Evolutionary conservation across 2,113 vertebrate genomes (phyloP).

Genomic region (Salvelinus sp.): DNA sequence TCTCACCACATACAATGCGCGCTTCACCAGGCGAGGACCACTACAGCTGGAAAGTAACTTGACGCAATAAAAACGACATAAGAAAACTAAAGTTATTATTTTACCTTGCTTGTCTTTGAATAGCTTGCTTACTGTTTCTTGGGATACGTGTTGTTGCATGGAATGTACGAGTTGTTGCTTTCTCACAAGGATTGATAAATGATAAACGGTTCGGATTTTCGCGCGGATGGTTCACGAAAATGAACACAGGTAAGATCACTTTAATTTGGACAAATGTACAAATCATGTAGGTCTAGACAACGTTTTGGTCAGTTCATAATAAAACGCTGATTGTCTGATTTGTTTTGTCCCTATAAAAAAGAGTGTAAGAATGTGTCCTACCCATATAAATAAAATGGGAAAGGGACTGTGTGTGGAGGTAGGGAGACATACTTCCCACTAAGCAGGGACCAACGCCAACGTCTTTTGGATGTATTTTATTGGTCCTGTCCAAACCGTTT

Average conservation of each 20-base stretch:
- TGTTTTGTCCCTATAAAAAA: too few species aligned
- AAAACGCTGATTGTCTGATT: too few species aligned
- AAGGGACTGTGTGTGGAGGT: too few species aligned
- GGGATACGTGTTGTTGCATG: neutral
- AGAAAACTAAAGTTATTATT: neutral
- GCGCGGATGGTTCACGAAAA: constrained; percentile 40
- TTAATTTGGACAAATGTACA: neutral
- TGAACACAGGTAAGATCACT: constrained; percentile 67
- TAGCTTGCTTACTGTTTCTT: neutral
- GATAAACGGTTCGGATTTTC: neutral
- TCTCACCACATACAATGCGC: constrained; percentile 27
- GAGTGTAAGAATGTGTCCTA: too few species aligned
- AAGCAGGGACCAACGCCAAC: too few species aligned
- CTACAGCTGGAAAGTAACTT: constrained; percentile 9
- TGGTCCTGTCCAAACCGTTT: too few species aligned
- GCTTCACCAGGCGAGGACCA: constrained; percentile 50
- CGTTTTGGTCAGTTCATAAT: too few species aligned
- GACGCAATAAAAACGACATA: neutral
- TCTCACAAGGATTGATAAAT: neutral
- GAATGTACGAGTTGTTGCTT: constrained; percentile 4
- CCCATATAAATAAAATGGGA: too few species aligned
- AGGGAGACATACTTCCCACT: too few species aligned
- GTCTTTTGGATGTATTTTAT: too few species aligned
- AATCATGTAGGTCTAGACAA: too few species aligned
- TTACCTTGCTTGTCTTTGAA: neutral